Evolutionary conservation across 2,113 vertebrate genomes (phyloP), one percentile per base, ranked within the genome.

Genomic region (Symphodus melops): DNA sequence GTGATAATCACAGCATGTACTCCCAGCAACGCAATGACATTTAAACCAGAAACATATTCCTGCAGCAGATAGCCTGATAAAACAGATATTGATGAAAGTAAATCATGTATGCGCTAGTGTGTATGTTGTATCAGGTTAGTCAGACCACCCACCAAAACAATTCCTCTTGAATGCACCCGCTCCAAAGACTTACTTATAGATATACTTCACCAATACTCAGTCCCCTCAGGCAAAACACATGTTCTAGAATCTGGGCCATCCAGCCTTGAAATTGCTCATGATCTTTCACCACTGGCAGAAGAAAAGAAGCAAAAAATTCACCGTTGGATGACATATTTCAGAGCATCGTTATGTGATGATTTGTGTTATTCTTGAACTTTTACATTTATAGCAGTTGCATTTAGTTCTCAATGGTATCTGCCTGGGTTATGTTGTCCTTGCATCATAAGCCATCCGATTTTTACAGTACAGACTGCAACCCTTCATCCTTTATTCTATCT

Each of bases 131-230:
- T 65, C 20, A 42, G 21, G 14, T 20, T 7, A 69, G 60, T 64
- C 36, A 6, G 17, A 20, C 14, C 10, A 8, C 10, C 25, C 9
- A 20, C n/a, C 11, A 59, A 28, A 54, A 44, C 48, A 75, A 33
- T 46, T 49, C n/a, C n/a, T 75, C 20, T 67, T 1, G 0, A 17
- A 16, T 19, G 59, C 72, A 65, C 73, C 39, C 65, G 65, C 80
- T 33, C 5, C 3, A 44, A 75, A 36, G 44, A 65, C 65, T 79
- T 71, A 79, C 81, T 81, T 74, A 19, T 63, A 59, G 56, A 60
- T 83, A 52, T 68, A 64, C 42, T 48, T 71, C 73, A 65, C 64
- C 72, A 83, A 89, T 81, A 81, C 61, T 91, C 84, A 88, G 66
- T 55, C 33, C 73, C 33, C 64, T 88, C 65, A 86, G 68, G 78